Evolutionary conservation across 2,888 invertebrate species (phyloP), one percentile per base, ranked within the genome.

Genomic region (Hydrotaea cyrtoneurina): DNA sequence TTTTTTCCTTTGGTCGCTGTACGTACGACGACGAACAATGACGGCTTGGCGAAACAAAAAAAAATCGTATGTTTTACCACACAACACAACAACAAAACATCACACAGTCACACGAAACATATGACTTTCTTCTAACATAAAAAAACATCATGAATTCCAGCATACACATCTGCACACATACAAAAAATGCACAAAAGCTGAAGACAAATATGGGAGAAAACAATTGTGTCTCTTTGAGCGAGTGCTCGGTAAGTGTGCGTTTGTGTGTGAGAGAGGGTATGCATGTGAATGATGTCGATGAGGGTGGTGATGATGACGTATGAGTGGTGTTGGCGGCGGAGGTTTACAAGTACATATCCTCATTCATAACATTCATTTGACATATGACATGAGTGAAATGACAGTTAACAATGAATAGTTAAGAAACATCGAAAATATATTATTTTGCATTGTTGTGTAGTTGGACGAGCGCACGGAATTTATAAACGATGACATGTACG

Each of bases 361-460:
- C 46, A 46, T 74, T 80, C 74, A 36, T 23, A 74, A 78, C 81
- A 81, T 81, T 84, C 64, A 84, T 84, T 78, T 81, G 84, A 81
- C 81, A 81, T 21, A 50, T 72, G 64, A 81, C 81, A 78, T 84
- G 66, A 78, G 78, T 66, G 11, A 66, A 84, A 46, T 84, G 78
- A 73, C 78, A 75, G 64, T 66, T 50, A 59, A 21, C 78, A 71
- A 78, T 78, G 71, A 57, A 66, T 75, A 46, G 64, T 71, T 74
- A 59, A 78, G 73, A 81, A 46, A 50, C 62, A 13, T 57, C 2
- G 46, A 69, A 46, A 19, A 19, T 43, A 19, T 43, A 21, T 43
- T 17, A 3, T 36, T 19, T 11, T 31, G n/a, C 62, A 13, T 66
- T 15, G 69, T 21, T 69, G 43, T 69, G 21, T 21, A 39, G 39